These are phyloP conservation scores for Silurus aristotelis DNA, from an alignment of 2,797 vertebrate species.

Conservation along the genomic window DNA sequence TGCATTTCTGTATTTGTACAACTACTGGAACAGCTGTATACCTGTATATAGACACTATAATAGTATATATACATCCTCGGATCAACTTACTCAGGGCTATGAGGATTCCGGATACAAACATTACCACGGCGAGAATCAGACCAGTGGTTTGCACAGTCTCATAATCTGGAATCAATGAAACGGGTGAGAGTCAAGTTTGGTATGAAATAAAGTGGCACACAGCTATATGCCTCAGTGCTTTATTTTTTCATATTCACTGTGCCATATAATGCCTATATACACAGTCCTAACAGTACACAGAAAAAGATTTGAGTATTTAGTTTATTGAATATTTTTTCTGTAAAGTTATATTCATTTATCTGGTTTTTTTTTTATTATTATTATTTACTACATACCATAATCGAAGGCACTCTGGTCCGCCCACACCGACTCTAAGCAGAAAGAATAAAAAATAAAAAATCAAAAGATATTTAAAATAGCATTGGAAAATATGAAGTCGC, in stretches of 20 bases:
- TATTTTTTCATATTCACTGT: background rate
- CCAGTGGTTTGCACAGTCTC: slow-evolving; percentile 79
- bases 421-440: slow-evolving; percentile 65
- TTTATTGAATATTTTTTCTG: background rate
- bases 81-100: slow-evolving; percentile 80
- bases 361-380: background rate
- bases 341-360: background rate
- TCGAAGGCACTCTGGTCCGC: slow-evolving; percentile 74
- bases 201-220: background rate
- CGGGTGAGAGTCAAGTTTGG: background rate
- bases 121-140: slow-evolving; percentile 73
- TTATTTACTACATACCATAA: slow-evolving; percentile 69
- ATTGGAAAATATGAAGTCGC: background rate
- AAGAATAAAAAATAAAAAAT: background rate
- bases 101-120: slow-evolving; percentile 79
- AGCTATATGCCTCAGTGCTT: background rate
- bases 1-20: background rate
- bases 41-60: background rate
- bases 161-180: slow-evolving; percentile 70
- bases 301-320: background rate
- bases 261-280: background rate
- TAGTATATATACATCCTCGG: no score
- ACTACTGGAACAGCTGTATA: background rate
- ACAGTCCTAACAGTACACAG: background rate
- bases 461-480: no score